Evolutionary conservation across 2,797 vertebrate genomes (phyloP).

Genomic region (Gallinago solitaria): DNA sequence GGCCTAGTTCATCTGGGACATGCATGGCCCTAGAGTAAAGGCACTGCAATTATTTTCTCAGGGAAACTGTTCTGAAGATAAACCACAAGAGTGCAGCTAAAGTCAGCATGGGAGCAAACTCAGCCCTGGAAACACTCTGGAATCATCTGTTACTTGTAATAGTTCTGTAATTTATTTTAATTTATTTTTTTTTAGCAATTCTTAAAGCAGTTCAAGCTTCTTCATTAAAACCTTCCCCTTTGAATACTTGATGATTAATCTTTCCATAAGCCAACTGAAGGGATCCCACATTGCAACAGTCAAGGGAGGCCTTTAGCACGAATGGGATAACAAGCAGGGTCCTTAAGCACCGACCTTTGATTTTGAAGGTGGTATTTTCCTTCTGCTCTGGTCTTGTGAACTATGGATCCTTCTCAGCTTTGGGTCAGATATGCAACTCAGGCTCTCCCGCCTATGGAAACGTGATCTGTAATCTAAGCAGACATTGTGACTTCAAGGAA

Average conservation of each 20-base stretch:
- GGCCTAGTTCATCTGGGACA: constrained; percentile 37
- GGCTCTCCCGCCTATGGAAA: not conserved
- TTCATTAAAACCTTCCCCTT: constrained; percentile 54
- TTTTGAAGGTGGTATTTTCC: not conserved
- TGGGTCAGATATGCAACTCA: not conserved
- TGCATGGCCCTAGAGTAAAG: constrained; percentile 30
- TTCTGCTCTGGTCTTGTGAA: not conserved
- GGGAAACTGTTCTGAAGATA: constrained; percentile 45
- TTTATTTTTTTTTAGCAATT: not conserved
- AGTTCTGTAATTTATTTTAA: not conserved
- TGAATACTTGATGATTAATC: constrained; percentile 21
- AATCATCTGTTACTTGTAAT: constrained; percentile 64
- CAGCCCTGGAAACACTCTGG: constrained; percentile 37
- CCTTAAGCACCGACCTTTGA: not conserved
- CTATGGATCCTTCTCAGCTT: not conserved
- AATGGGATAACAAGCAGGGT: not conserved
- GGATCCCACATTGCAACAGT: constrained; percentile 3
- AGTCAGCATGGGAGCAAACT: constrained; percentile 57
- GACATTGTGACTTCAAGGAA: not conserved
- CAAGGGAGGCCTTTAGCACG: not conserved
- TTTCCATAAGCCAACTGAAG: constrained; percentile 25
- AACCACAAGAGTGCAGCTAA: constrained; percentile 62
- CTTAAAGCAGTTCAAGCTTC: constrained; percentile 44
- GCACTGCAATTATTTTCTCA: constrained; percentile 63
- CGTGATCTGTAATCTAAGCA: not conserved